Evolutionary conservation across 2,797 vertebrate genomes (phyloP), one percentile per base, ranked within the genome.

Genomic region (Neostethus bicornis): DNA sequence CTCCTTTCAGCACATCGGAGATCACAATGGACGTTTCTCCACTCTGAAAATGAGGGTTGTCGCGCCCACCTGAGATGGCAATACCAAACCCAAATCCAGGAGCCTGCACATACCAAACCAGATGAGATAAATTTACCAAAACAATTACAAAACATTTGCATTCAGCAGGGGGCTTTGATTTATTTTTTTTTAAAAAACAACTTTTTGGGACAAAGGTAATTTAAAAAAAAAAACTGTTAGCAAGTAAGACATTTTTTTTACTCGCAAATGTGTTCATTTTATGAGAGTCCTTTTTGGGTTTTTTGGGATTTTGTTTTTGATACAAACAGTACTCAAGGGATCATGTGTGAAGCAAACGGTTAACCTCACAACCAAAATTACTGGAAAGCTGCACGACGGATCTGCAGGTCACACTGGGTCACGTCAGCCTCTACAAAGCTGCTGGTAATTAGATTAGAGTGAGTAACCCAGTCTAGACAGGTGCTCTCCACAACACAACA

Each of bases 11-110:
- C 58, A 99, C 96, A 79, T 99, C 97, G 32, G 97, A 99, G 85
- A 99, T 98, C 48, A 99, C 97, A 62, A 98, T 99, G 13, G 97
- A 98, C 0, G 96, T 99, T 84, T 98, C 97, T 16, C 97, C 97
- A 32, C 97, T 99, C 89, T 99, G 97, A 86, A 99, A 99, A 85
- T 98, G 96, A 62, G 97, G 97, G 80, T 98, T 99, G 86, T 99
- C 96, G 89, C 95, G 92, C 57, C 97, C 97, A 69, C 97, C 97
- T 61, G 96, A 98, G 92, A 99, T 98, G 70, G 97, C 96, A 62
- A 99, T 98, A 71, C 96, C 97, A 91, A 99, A 99, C 50, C 97
- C 97, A 91, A 99, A 98, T 52, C 96, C 96, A 78, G 97, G 90
- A 32, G 97, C 96, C 97, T 98, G 66, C 7, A 70, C 47, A 75